phyloP scores from a whole-genome alignment of 2,797 vertebrate species.

The Glossophaga mutica region DNA sequence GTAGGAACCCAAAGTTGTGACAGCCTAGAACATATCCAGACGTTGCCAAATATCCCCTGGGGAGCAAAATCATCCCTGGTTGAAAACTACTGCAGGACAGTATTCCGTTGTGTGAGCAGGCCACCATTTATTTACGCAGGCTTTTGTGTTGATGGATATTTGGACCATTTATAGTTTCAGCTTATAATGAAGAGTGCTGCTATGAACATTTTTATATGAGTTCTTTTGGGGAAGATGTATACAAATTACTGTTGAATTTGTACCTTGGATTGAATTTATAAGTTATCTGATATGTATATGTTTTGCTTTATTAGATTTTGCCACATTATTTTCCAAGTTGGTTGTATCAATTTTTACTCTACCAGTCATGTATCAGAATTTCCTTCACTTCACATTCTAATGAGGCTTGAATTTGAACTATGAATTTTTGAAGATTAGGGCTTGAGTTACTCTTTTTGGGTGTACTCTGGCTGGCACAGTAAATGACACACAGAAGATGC shows the following conservation, averaged over 20 bases:
- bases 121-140: not conserved
- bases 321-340: not conserved
- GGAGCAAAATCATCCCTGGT: not conserved
- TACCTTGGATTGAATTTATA: constrained; percentile 17
- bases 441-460: not conserved
- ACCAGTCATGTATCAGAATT: not conserved
- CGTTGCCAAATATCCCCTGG: not conserved
- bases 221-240: not conserved
- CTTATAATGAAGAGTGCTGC: not conserved
- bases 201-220: not conserved
- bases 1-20: not conserved
- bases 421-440: not conserved
- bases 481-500: not conserved
- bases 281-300: not conserved
- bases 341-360: not conserved
- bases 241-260: constrained; percentile 21
- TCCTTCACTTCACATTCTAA: not conserved
- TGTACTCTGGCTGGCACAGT: not conserved
- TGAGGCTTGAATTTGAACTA: constrained; percentile 4
- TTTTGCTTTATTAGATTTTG: constrained; percentile 7
- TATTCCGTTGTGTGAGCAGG: not conserved
- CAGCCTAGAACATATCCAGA: not conserved
- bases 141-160: not conserved
- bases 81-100: not conserved
- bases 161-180: constrained; percentile 4